These are phyloP conservation scores for Montipora efflorescens DNA, from an alignment of 64 coral and sea anemone genomes.

Conservation along the genomic window DNA sequence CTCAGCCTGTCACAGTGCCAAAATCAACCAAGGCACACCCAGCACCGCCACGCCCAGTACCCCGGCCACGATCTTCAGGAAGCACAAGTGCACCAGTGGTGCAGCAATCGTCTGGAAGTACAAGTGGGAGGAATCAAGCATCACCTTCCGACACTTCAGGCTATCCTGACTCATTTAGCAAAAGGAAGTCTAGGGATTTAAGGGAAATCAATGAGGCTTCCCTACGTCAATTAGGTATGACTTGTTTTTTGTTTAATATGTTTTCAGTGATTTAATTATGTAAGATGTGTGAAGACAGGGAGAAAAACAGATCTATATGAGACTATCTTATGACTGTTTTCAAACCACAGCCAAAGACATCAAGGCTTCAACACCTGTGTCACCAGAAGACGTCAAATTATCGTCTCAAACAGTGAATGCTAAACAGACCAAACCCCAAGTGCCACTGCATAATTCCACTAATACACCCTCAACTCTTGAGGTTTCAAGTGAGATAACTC, in stretches of 20 bases:
- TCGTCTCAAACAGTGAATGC: constrained; percentile 14
- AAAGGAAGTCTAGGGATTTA: constrained; percentile 62
- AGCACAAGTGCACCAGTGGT: constrained; percentile 25
- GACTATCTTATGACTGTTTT: not conserved
- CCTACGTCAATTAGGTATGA: constrained; percentile 6
- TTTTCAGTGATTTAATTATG: too few species aligned
- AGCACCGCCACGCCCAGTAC: constrained; percentile 32
- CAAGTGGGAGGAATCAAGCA: constrained; percentile 19
- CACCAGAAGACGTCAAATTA: constrained; percentile 42
- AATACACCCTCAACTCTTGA: not conserved
- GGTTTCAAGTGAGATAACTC: not conserved
- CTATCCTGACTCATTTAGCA: constrained; percentile 70
- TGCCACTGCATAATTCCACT: not conserved
- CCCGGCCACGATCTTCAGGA: constrained; percentile 58
- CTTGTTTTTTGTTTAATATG: not conserved
- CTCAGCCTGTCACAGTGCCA: not conserved
- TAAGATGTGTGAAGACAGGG: too few species aligned
- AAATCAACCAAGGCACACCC: constrained; percentile 49
- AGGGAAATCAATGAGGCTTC: constrained; percentile 51
- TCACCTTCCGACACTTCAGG: constrained; percentile 62
- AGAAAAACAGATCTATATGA: too few species aligned
- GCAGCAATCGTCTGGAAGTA: constrained; percentile 55
- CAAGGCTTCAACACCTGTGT: constrained; percentile 19
- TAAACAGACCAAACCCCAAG: not conserved
- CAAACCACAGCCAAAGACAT: constrained; percentile 23